Percentiles rank a stretch among this genome's conserved stretches.
These are phyloP conservation scores for Therioaphis trifolii DNA, from an alignment of 2,888 invertebrate genomes.

Conservation along the genomic window DNA sequence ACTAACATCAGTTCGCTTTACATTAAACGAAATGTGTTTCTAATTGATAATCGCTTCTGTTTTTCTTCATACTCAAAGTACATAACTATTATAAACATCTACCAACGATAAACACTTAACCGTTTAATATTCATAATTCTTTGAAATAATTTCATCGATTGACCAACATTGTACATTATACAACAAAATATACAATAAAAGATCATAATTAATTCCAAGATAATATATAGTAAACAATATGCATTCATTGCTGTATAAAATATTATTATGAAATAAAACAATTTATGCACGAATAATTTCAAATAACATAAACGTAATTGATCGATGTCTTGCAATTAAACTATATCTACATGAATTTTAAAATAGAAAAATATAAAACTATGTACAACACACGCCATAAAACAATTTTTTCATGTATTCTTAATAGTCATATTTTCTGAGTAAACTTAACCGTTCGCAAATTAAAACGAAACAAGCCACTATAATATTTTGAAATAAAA, in stretches of 20 bases:
- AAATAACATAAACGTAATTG: too few relatives aligned
- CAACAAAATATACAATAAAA: not conserved
- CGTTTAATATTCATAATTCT: conserved; percentile 38
- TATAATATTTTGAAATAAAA: too few relatives aligned
- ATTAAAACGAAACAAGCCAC: too few relatives aligned
- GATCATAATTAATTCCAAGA: not conserved
- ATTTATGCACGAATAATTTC: not conserved
- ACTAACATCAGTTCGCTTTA: too few relatives aligned
- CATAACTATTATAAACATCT: not conserved
- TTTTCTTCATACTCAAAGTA: conserved; percentile 1
- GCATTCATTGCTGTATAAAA: not conserved
- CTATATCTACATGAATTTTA: too few relatives aligned
- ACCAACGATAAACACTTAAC: conserved; percentile 30
- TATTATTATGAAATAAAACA: conserved; percentile 8
- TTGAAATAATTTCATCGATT: conserved; percentile 8
- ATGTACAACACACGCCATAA: too few relatives aligned
- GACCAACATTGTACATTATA: conserved; percentile 23
- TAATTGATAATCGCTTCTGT: not conserved
- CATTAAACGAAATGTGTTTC: not conserved
- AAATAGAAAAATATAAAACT: too few relatives aligned
- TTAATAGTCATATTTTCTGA: too few relatives aligned
- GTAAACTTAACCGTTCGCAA: not conserved
- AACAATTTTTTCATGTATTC: too few relatives aligned
- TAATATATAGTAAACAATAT: not conserved
- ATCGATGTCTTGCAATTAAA: too few relatives aligned